Evolutionary conservation across 2,113 vertebrate species (phyloP), one percentile per base, ranked within the genome.

Genomic region (Rhabdomys dilectus): DNA sequence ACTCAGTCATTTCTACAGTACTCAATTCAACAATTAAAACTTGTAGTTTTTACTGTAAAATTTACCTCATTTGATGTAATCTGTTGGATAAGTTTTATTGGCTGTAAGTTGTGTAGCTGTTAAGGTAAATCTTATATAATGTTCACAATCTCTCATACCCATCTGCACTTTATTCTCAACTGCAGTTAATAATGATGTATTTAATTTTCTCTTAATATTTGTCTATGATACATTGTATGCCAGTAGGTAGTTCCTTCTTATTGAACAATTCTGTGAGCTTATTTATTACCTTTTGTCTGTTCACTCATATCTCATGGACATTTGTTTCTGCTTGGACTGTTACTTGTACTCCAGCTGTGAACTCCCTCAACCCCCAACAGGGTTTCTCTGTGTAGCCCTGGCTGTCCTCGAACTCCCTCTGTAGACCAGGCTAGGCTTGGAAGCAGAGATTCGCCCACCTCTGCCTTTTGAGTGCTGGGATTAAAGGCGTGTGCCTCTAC

Each of bases 141-240:
- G 15, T 16, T 89, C 77, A 34, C 56, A 78, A 70, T 36, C 60
- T 34, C 42, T 88, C 19, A 5, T 92, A 21, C 15, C 39, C 7
- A 42, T 39, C 91, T 97, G 82, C 1, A 58, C 12, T 78, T 58
- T 64, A 42, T 93, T 89, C 13, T 29, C 24, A 56, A 42, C 15
- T 34, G 34, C n/a, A 60, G 29, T 80, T 75, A 89, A 36, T 45
- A 48, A 58, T 42, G 39, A 53, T 78, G 8, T 68, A 36, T 24
- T 39, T 94, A 77, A n/a, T 90, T 76, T 60, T 90, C 17, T 29
- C 85, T 93, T 73, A 56, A 68, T 16, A 77, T 89, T 93, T 21
- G 51, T 78, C 31, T 36, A 6, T 58, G 11, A 77, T 58, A 5
- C 45, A 72, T 16, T 15, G 17, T 76, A 34, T 91, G 31, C 76